These are phyloP conservation scores for Ochlodes sylvanus DNA, from an alignment of 2,888 invertebrate genomes.

Conservation along the genomic window DNA sequence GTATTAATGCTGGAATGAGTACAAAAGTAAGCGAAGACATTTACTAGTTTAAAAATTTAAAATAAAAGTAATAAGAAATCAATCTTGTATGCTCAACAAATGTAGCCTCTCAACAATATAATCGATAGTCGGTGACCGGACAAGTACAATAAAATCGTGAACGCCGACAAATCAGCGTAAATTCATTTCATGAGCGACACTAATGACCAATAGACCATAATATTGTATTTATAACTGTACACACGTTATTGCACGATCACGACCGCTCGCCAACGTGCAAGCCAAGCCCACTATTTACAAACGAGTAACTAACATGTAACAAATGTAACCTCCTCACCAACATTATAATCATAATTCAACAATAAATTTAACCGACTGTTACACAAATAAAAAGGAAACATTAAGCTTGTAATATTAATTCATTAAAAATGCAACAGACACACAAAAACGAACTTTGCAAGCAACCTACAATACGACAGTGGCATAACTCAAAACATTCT, in stretches of 20 bases:
- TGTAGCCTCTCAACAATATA: too few relatives aligned
- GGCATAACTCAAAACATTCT: background rate
- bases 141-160: background rate
- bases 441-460: background rate
- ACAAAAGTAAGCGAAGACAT: too few relatives aligned
- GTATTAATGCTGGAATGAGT: too few relatives aligned
- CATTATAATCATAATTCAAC: background rate
- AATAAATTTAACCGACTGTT: background rate
- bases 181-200: constrained; percentile 6
- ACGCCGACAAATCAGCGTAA: background rate
- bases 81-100: too few relatives aligned
- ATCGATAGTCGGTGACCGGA: background rate
- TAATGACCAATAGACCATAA: constrained; percentile 9
- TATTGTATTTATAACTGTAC: constrained; percentile 17
- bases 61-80: too few relatives aligned
- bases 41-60: too few relatives aligned
- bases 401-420: background rate
- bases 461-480: too few relatives aligned
- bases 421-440: background rate
- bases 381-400: too few relatives aligned
- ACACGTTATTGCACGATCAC: constrained; percentile 27
- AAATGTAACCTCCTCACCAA: background rate
- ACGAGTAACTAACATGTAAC: constrained; percentile 9
- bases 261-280: background rate
- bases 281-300: constrained; percentile 1